phyloP scores from a whole-genome alignment of 2,797 vertebrate genomes.

The Spatula clypeata region DNA sequence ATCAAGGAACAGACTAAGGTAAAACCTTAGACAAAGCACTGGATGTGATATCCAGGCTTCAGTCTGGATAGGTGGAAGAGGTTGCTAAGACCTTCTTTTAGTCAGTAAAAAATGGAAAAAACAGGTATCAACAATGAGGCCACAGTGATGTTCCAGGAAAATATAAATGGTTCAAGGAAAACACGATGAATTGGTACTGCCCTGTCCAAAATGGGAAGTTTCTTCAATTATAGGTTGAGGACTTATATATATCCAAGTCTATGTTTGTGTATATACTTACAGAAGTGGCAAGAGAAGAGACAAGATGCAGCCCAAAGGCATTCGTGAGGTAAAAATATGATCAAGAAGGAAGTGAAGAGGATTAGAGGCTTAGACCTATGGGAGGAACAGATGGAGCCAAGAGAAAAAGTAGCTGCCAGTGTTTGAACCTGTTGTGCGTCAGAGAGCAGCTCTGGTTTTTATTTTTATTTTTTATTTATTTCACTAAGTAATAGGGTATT shows the following conservation, averaged over 20 bases:
- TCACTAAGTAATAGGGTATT: not conserved
- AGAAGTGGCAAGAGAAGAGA: too few relatives aligned
- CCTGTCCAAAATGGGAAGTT: not conserved
- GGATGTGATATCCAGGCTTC: not conserved
- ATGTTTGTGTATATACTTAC: not conserved
- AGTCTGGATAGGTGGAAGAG: not conserved
- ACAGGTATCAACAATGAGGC: accelerated
- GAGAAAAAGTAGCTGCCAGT: not conserved
- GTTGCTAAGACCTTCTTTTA: not conserved
- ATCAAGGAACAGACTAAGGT: not conserved
- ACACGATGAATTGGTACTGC: too few relatives aligned
- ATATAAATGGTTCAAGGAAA: not conserved
- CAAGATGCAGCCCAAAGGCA: not conserved
- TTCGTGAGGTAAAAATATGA: accelerated
- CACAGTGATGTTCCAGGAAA: accelerated
- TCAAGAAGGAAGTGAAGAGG: not conserved
- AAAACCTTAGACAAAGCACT: not conserved
- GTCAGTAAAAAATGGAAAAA: not conserved
- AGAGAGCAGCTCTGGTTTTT: not conserved
- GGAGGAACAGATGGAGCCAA: accelerated
- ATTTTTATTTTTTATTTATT: not conserved
- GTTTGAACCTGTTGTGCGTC: not conserved
- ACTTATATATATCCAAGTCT: not conserved
- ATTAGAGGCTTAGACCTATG: too few relatives aligned
- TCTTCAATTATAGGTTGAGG: accelerated